Base-by-base conservation (phyloP, 2,888 invertebrate genomes). In the Agrypnus murinus region DNA sequence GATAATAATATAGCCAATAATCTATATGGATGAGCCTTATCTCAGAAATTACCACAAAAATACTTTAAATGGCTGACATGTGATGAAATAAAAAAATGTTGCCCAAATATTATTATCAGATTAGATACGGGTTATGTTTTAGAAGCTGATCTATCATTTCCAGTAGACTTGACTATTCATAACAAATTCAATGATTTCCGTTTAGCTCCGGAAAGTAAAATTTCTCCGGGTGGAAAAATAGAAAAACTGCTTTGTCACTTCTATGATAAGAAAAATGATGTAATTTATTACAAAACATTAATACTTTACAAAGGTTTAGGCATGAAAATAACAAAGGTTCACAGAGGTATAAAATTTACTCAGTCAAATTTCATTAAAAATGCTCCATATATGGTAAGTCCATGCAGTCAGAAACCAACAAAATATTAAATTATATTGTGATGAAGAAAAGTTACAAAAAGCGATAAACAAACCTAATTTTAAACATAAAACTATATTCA, bases 381-480 rank as follows among this genome's bases (percentile, higher is more conserved):
- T 34, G 67, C 74, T 0, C 65, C 75, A n/a, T n/a, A 36, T 81
- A 74, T 65, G 79, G 77, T n/a, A 86, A 85, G 77, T 82, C 80
- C 3, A 84, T 84, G 80, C 84, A 84, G 75, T 84, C 85, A 71
- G 83, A 60, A 84, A 84, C 55, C 77, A 79, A 71, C 75, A 81
- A 9, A 79, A 82, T 71, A 78, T 87, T 2, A 79, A 77, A 72
- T 57, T 80, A 34, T 71, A 77, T 6, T 75, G 70, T 9, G 38
- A 73, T 81, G 78, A 75, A 69, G 72, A 74, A 9, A 76, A 76
- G 8, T 57, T 75, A 32, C 73, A 71, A 53, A 74, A 76, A 9
- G n/a, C n/a, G n/a, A n/a, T n/a, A n/a, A n/a, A n/a, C n/a, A n/a
- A n/a, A n/a, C n/a, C n/a, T n/a, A n/a, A 71, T 63, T 73, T 73